Conservation (phyloP, 2,888 invertebrate genomes). For the Netelia virgata region DNA sequence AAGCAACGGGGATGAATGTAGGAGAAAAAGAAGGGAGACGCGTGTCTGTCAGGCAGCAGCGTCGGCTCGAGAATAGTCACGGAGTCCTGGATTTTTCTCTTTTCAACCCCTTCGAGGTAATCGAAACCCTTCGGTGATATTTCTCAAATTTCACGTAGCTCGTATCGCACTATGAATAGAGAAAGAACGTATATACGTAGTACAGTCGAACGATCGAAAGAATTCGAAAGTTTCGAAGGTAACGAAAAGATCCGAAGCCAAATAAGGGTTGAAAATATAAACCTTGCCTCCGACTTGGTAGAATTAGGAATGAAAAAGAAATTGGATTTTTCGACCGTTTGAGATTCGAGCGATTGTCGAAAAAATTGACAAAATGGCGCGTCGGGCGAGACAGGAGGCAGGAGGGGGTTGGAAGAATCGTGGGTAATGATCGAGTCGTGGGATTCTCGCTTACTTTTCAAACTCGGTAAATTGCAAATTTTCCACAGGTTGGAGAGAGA, state of each 20-base stretch:
- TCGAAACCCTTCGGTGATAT: slow-evolving; percentile 3
- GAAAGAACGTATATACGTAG: background rate
- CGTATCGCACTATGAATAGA: background rate
- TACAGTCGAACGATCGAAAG: background rate
- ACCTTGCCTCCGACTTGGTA: too few species aligned
- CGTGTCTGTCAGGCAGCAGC: slow-evolving; percentile 43
- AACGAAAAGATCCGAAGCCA: too few species aligned
- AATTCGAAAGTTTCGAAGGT: background rate
- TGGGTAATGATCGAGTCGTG: background rate
- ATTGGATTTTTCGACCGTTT: too few species aligned
- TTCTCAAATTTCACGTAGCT: background rate
- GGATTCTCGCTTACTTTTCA: slow-evolving; percentile 52
- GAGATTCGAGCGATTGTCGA: too few species aligned
- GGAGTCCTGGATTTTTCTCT: background rate
- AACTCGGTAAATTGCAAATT: slow-evolving; percentile 80
- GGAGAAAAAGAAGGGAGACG: slow-evolving; percentile 40
- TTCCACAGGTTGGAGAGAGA: slow-evolving; percentile 68
- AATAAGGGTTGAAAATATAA: too few species aligned
- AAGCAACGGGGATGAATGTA: slow-evolving; percentile 18
- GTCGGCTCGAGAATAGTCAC: background rate
- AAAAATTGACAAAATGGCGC: background rate
- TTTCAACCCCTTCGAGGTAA: background rate
- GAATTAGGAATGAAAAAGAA: too few species aligned
- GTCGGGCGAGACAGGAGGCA: background rate
- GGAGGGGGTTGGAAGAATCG: too few species aligned